phyloP scores from a whole-genome alignment of 2,888 invertebrate genomes.

The Hirtodrosophila confusa region DNA sequence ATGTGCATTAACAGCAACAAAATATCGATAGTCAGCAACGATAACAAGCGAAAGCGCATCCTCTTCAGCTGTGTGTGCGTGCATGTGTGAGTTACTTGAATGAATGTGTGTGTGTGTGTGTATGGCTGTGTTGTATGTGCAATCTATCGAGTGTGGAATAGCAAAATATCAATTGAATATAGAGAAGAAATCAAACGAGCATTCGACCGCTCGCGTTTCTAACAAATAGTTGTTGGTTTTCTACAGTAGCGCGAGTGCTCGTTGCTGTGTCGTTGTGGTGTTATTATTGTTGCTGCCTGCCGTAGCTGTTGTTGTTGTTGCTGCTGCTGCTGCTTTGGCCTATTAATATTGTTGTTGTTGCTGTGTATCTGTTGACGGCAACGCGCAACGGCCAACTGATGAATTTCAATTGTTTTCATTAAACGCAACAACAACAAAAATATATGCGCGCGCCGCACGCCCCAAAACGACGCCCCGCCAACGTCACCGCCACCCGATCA shows the following conservation, averaged over 20 bases:
- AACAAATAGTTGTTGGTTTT: conserved; percentile 21
- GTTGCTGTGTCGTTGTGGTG: conserved; percentile 9
- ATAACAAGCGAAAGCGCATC: conserved; percentile 39
- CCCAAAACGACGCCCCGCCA: conserved; percentile 37
- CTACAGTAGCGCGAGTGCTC: conserved; percentile 9
- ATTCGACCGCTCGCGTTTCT: conserved; percentile 36
- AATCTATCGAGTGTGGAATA: conserved; percentile 57
- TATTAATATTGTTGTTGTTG: conserved; percentile 31
- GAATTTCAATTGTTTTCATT: conserved; percentile 72
- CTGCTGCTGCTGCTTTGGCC: conserved; percentile 17
- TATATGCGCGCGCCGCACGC: conserved; percentile 55
- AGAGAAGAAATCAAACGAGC: conserved; percentile 51
- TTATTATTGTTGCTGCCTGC: neutral
- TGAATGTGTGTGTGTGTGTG: conserved; percentile 13
- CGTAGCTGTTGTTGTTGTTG: conserved; percentile 12
- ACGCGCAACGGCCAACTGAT: conserved; percentile 65
- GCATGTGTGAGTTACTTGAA: conserved; percentile 7
- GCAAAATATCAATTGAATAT: conserved; percentile 62
- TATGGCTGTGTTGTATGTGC: conserved; percentile 47
- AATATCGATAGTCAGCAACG: conserved; percentile 39
- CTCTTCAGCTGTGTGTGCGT: conserved; percentile 49
- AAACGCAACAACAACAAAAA: conserved; percentile 38
- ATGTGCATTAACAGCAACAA: neutral
- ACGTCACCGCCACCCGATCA: conserved; percentile 18
- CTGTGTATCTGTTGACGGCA: conserved; percentile 65